Conservation (phyloP, 2,797 vertebrate species). For the Rhinogobio ventralis region DNA sequence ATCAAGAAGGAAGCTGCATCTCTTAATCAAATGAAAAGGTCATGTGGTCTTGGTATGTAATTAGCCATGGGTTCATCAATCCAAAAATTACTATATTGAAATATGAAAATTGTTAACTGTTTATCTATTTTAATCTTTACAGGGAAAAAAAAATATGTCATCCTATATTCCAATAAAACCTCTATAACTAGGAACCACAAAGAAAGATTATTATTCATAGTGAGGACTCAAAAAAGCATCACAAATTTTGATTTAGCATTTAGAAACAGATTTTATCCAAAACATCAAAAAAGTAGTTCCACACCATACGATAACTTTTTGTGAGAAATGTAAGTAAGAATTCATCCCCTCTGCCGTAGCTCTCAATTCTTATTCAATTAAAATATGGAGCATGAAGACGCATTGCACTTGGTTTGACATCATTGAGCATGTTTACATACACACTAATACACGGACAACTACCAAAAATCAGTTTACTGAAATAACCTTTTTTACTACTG, state of each 20-base stretch:
- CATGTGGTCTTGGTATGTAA: not conserved
- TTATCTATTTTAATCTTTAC: not conserved
- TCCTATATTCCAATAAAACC: not conserved
- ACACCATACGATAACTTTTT: not conserved
- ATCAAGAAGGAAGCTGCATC: slow-evolving; percentile 7
- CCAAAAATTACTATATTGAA: not conserved
- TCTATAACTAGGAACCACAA: not conserved
- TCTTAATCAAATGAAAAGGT: slow-evolving; percentile 36
- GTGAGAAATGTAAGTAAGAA: not conserved
- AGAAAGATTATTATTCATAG: not conserved
- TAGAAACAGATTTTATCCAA: not conserved
- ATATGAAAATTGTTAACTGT: slow-evolving; percentile 1
- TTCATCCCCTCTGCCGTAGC: not conserved
- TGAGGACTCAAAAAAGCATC: not conserved
- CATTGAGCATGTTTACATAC: not conserved
- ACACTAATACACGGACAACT: not conserved
- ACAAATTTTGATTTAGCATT: not conserved
- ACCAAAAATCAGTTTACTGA: not conserved
- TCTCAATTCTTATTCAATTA: not conserved
- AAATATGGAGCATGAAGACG: not conserved
- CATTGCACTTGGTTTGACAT: not conserved
- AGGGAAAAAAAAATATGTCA: not conserved
- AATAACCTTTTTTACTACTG: not conserved
- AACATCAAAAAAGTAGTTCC: not conserved
- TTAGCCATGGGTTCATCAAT: slow-evolving; percentile 1